Evolutionary conservation across 2,888 invertebrate genomes (phyloP).

Genomic region (Ceraclea dissimilis): DNA sequence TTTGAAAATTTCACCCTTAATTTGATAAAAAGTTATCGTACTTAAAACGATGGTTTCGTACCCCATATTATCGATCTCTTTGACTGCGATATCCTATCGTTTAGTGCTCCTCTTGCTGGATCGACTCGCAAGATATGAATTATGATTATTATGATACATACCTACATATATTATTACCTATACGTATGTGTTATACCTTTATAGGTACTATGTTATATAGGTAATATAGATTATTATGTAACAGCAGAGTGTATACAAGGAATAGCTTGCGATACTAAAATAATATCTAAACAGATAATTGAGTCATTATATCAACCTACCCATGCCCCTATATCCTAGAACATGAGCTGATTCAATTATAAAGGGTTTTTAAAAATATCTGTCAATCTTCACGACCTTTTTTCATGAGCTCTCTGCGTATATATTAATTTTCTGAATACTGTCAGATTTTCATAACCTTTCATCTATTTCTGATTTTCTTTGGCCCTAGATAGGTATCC

Average conservation of each 20-base stretch:
- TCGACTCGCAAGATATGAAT: constrained; percentile 22
- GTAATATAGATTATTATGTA: constrained; percentile 18
- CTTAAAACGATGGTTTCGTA: background rate
- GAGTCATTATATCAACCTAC: constrained; percentile 41
- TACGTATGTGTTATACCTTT: background rate
- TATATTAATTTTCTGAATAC: no score
- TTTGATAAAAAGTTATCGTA: no score
- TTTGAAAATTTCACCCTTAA: no score
- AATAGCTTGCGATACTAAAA: constrained; percentile 5
- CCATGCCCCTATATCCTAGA: background rate
- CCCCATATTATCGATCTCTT: background rate
- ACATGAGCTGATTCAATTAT: background rate
- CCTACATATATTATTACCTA: background rate
- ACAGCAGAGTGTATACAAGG: background rate
- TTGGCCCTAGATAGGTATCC: no score
- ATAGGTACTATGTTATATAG: background rate
- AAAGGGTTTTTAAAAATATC: no score
- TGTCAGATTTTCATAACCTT: no score
- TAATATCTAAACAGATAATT: constrained; percentile 47
- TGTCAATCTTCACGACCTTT: no score
- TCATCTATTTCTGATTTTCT: no score
- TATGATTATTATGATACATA: constrained; percentile 15
- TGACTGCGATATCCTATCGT: constrained; percentile 19
- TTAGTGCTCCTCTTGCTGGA: constrained; percentile 22
- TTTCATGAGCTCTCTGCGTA: no score